A percentile compares a stretch with the other conserved stretches of the same genome.
phyloP scores from a whole-genome alignment of 2,888 invertebrate species.

The Clusia tigrina region DNA sequence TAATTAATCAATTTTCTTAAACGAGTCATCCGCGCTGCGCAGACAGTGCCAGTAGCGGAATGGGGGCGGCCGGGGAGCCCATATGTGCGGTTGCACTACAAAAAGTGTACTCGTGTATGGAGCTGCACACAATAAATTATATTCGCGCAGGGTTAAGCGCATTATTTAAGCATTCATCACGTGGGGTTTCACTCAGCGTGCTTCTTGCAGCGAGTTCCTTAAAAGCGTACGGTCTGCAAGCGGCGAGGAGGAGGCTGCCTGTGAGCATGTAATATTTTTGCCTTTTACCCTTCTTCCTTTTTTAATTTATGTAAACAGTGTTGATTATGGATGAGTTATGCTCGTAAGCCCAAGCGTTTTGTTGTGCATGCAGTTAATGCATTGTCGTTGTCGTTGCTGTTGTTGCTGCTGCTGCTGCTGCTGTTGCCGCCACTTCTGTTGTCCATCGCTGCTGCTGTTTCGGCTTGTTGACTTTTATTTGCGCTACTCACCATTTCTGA shows the following conservation, averaged over 20 bases:
- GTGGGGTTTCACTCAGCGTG: conserved; percentile 26
- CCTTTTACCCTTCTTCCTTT: no score
- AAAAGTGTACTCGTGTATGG: conserved; percentile 36
- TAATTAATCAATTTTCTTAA: conserved; percentile 56
- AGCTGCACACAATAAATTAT: conserved; percentile 60
- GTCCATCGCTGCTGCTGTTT: conserved; percentile 23
- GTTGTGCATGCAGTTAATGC: background rate
- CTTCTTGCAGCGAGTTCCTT: background rate
- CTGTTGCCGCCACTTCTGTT: conserved; percentile 30
- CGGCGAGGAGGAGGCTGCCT: background rate
- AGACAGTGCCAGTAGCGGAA: background rate
- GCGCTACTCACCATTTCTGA: background rate
- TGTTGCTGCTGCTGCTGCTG: conserved; percentile 51
- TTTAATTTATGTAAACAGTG: conserved; percentile 54
- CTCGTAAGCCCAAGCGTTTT: no score
- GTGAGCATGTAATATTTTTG: conserved; percentile 47
- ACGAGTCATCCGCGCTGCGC: conserved; percentile 41
- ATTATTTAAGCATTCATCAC: conserved; percentile 57
- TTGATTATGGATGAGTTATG: conserved; percentile 56
- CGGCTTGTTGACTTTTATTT: background rate
- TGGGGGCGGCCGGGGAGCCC: background rate
- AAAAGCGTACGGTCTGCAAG: background rate
- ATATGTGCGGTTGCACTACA: background rate
- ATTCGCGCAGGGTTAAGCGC: conserved; percentile 60
- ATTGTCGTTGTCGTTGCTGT: conserved; percentile 24